Evolutionary conservation across 2,113 vertebrate species (phyloP).

Genomic region (Aspidoscelis tigris): DNA sequence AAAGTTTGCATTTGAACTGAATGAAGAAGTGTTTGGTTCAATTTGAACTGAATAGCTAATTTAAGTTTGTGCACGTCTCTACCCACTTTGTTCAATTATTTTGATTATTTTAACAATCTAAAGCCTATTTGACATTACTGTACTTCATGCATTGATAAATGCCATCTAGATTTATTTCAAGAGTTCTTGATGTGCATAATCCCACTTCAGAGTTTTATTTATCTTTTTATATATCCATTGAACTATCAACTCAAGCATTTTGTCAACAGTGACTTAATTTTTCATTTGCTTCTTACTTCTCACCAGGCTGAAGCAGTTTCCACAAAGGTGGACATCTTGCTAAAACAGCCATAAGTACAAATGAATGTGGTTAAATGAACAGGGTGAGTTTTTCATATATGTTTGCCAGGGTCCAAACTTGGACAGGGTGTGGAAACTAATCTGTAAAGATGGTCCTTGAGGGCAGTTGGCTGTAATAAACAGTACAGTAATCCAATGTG

Average conservation of each 20-base stretch:
- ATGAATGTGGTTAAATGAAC: neutral
- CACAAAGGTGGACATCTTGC: neutral
- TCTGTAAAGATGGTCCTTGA: neutral
- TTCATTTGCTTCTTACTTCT: constrained; percentile 15
- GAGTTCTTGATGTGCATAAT: neutral
- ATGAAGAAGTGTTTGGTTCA: too few species aligned
- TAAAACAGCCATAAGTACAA: constrained; percentile 10
- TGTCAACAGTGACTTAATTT: neutral
- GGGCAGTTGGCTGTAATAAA: neutral
- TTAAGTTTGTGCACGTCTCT: too few species aligned
- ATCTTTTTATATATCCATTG: neutral
- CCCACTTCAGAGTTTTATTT: neutral
- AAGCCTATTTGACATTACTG: constrained; percentile 16
- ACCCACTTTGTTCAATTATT: neutral
- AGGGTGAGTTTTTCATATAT: constrained; percentile 17
- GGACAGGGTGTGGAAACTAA: neutral
- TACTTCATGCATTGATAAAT: constrained; percentile 8
- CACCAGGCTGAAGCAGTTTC: neutral
- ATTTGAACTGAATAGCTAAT: too few species aligned
- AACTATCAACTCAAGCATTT: constrained; percentile 14
- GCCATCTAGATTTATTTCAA: constrained; percentile 10
- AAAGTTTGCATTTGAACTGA: too few species aligned
- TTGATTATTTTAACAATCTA: neutral
- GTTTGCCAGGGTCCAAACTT: neutral
- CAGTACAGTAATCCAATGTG: neutral